Base-by-base conservation (phyloP, 2,113 vertebrate species). In the Nymphicus hollandicus region DNA sequence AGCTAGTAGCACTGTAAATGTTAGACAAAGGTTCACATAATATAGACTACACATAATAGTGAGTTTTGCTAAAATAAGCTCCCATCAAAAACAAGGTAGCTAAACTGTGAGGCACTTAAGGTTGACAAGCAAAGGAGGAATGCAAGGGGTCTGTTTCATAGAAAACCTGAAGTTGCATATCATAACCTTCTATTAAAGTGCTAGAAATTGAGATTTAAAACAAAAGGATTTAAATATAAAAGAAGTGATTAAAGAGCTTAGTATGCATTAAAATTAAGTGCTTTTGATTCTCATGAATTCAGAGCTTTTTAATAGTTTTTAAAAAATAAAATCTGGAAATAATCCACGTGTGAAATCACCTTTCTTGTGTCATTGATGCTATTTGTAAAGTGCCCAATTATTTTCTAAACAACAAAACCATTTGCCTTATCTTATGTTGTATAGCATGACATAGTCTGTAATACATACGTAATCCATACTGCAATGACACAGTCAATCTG, bases 41-140 rank as follows among this genome's bases (percentile, higher is more conserved):
- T 78, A 81, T 2, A 23, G 79, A 84, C 94, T 80, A 88, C 50
- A 76, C 86, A 65, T 92, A 91, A 91, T 65, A 84, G 93, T 96
- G 95, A 95, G 61, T 91, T 95, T 94, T 97, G 94, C 87, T 86
- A 91, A 89, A 97, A 97, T 81, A 97, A 97, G 94, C 93, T 96
- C 95, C 90, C 95, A 96, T 87, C 89, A 96, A 96, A 96, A 96
- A 95, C 87, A 71, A 97, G 86, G 96, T 97, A 97, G 96, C 86
- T 97, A 96, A 95, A 94, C 50, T 81, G 96, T 97, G 98, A 98
- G 98, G 98, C 98, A 98, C 98, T 98, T 98, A 89, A 97, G 94
- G 97, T 92, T 92, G 96, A 97, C 86, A 96, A 94, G 89, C 94
- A 93, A 95, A 97, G 85, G 89, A 98, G 95, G 83, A 95, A 95